phyloP scores from a whole-genome alignment of 2,113 vertebrate genomes.

The Pagrus major region DNA sequence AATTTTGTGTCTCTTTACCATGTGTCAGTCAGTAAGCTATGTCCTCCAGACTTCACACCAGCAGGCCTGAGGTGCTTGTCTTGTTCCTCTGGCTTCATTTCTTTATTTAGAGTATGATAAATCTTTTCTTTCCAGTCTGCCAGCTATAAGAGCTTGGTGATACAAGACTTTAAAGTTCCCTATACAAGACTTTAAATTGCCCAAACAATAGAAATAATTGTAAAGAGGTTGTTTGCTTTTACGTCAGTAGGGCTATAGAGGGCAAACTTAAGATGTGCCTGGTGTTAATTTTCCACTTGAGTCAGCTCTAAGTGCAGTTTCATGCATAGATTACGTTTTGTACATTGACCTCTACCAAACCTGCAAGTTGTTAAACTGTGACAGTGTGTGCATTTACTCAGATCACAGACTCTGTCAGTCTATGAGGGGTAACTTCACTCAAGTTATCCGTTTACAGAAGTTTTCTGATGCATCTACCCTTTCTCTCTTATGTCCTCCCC shows the following conservation, averaged over 20 bases:
- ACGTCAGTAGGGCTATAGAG: not conserved
- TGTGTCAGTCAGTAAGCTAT: not conserved
- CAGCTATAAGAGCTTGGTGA: not conserved
- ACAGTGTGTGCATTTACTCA: not conserved
- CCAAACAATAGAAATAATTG: not conserved
- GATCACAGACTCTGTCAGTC: not conserved
- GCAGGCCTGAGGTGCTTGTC: not conserved
- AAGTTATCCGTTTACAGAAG: slow-evolving; percentile 2
- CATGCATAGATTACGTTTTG: not conserved
- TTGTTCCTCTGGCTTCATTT: not conserved
- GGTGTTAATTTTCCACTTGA: not conserved
- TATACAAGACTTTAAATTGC: not conserved
- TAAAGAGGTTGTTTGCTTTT: not conserved
- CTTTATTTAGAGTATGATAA: not conserved
- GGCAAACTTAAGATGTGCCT: not conserved
- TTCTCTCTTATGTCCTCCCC: not conserved
- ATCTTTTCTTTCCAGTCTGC: not conserved
- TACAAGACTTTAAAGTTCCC: not conserved
- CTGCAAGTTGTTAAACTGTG: not conserved
- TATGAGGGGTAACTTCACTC: not conserved
- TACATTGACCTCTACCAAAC: not conserved
- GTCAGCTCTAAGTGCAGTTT: not conserved
- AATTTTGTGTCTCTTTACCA: not conserved
- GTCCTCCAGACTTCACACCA: not conserved
- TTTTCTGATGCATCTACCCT: not conserved